phyloP scores from a whole-genome alignment of 2,888 invertebrate species.

The Cordilura impudica region DNA sequence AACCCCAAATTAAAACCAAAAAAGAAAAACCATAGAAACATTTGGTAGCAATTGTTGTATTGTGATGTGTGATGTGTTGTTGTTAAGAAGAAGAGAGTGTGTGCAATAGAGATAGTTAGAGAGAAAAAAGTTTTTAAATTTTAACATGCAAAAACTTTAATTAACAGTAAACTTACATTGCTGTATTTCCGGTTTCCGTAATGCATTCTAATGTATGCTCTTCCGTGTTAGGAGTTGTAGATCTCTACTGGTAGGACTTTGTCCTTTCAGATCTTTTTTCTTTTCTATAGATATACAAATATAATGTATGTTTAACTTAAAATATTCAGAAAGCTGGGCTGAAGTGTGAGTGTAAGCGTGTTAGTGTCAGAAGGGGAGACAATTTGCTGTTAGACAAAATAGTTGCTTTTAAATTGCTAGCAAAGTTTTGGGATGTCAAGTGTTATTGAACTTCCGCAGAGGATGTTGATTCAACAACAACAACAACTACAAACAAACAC shows the following conservation, averaged over 20 bases:
- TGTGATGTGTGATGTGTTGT: no score
- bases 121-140: no score
- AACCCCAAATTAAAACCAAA: background rate
- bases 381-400: background rate
- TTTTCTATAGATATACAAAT: no score
- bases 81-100: background rate
- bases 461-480: slow-evolving; percentile 44
- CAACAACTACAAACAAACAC: background rate
- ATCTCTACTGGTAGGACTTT: no score
- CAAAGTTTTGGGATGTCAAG: slow-evolving; percentile 44
- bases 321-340: no score
- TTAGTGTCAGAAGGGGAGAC: no score
- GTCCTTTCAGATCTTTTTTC: no score
- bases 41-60: background rate
- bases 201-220: slow-evolving; percentile 34
- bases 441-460: slow-evolving; percentile 61
- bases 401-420: slow-evolving; percentile 28
- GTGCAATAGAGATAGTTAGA: background rate
- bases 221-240: no score
- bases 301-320: no score
- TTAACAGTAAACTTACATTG: slow-evolving; percentile 28
- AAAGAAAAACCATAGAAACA: slow-evolving; percentile 15
- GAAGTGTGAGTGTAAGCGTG: background rate
- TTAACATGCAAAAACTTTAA: background rate
- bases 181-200: slow-evolving; percentile 48